phyloP scores from a whole-genome alignment of 1,140 invertebrate genomes.

The Trichonephila clavata region DNA sequence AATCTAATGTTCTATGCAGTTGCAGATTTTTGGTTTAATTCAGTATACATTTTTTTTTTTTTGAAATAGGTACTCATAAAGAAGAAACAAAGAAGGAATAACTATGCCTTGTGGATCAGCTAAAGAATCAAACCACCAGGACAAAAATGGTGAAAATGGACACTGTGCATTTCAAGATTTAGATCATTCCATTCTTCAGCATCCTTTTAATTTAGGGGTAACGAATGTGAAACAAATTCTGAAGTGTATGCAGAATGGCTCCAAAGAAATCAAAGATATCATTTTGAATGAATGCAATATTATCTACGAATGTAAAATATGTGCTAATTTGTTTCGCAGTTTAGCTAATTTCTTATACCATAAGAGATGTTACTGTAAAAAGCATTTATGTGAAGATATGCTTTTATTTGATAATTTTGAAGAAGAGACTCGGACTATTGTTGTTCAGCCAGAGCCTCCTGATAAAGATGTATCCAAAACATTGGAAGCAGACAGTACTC shows the following conservation, averaged over 20 bases:
- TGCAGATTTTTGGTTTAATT: no score
- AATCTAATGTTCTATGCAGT: no score
- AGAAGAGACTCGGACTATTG: constrained; percentile 13
- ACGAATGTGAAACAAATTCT: constrained; percentile 77
- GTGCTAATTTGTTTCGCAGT: constrained; percentile 90
- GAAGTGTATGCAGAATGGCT: constrained; percentile 75
- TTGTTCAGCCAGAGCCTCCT: constrained; percentile 61
- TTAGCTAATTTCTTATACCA: constrained; percentile 91
- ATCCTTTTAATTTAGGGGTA: constrained; percentile 74
- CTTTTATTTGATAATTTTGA: constrained; percentile 69
- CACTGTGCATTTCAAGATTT: constrained; percentile 67
- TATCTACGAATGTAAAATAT: constrained; percentile 92
- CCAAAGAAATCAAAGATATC: constrained; percentile 84
- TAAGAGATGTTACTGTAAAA: constrained; percentile 88
- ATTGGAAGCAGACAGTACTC: neutral
- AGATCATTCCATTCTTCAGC: constrained; percentile 74
- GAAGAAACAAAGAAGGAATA: neutral
- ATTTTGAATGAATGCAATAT: constrained; percentile 90
- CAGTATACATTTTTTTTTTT: neutral
- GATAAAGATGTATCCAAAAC: neutral
- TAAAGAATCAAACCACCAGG: constrained; percentile 10
- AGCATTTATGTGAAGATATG: constrained; percentile 74
- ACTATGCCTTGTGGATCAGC: constrained; percentile 60
- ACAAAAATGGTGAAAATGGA: constrained; percentile 56
- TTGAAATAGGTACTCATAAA: neutral